Evolutionary conservation across 2,888 invertebrate species (phyloP).

Genomic region (Rhamnusium bicolor): DNA sequence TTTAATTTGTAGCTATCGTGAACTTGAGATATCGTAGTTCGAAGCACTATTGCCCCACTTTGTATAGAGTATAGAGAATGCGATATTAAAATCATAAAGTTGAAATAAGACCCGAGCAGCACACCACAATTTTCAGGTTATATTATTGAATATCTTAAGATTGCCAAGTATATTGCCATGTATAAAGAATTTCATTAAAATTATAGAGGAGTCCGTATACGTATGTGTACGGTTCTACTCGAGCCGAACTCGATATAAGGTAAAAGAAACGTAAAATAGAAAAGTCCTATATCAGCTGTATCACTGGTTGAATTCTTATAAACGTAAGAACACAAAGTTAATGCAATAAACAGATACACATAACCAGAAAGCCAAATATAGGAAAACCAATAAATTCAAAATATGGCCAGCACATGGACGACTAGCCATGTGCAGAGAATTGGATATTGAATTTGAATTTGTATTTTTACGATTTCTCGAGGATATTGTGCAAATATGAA

Average conservation of each 20-base stretch:
- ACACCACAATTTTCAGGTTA: no score
- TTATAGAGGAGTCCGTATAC: background rate
- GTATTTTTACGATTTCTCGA: slow-evolving; percentile 51
- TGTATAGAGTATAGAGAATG: no score
- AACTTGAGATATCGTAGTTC: no score
- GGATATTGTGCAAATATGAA: slow-evolving; percentile 47
- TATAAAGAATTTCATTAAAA: background rate
- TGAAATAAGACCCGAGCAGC: no score
- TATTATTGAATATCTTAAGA: no score
- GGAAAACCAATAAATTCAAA: slow-evolving; percentile 48
- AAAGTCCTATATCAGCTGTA: background rate
- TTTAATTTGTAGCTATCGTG: no score
- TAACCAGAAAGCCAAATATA: slow-evolving; percentile 38
- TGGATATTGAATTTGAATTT: slow-evolving; percentile 54
- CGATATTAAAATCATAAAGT: no score
- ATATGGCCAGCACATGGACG: slow-evolving; percentile 49
- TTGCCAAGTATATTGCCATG: no score
- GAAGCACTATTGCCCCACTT: no score
- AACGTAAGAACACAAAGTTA: slow-evolving; percentile 38
- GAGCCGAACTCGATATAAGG: background rate
- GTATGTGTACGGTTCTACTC: background rate
- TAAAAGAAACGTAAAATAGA: background rate
- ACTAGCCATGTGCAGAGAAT: slow-evolving; percentile 43
- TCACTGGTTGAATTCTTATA: slow-evolving; percentile 27
- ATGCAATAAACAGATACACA: slow-evolving; percentile 46